Evolutionary conservation across 2,888 invertebrate genomes (phyloP).

Genomic region (Ormia ochracea): DNA sequence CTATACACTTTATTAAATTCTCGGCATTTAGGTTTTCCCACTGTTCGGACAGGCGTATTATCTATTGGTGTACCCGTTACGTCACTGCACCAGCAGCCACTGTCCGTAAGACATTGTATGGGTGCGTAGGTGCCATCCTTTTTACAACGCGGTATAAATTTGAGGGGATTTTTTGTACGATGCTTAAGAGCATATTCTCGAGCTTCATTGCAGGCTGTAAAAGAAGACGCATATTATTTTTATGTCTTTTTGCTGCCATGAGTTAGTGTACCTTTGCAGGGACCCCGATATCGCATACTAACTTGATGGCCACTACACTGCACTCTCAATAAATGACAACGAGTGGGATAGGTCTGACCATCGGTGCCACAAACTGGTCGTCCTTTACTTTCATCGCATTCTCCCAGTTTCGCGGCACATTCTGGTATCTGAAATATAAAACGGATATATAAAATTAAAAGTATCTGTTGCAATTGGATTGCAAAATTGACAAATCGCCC

Average conservation of each 20-base stretch:
- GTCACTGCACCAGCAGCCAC: conserved; percentile 94
- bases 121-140: conserved; percentile 89
- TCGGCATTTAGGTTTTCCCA: conserved; percentile 83
- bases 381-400: conserved; percentile 76
- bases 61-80: conserved; percentile 88
- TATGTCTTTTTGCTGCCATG: neutral
- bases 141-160: conserved; percentile 87
- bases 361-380: conserved; percentile 79
- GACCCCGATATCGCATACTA: conserved; percentile 84
- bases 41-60: conserved; percentile 85
- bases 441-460: neutral
- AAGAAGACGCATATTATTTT: conserved; percentile 43
- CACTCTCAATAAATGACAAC: conserved; percentile 86
- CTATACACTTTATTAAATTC: conserved; percentile 80
- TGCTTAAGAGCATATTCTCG: conserved; percentile 76
- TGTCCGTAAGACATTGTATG: conserved; percentile 88
- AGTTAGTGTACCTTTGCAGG: conserved; percentile 81
- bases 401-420: conserved; percentile 76
- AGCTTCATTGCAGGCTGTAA: conserved; percentile 79
- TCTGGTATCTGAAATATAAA: conserved; percentile 71
- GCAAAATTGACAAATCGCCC: no score
- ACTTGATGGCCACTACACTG: conserved; percentile 87
- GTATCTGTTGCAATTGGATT: no score
- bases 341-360: conserved; percentile 87
- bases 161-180: conserved; percentile 77